Evolutionary conservation across 2,113 vertebrate species (phyloP), one percentile per base, ranked within the genome.

Genomic region (Clupea harengus): DNA sequence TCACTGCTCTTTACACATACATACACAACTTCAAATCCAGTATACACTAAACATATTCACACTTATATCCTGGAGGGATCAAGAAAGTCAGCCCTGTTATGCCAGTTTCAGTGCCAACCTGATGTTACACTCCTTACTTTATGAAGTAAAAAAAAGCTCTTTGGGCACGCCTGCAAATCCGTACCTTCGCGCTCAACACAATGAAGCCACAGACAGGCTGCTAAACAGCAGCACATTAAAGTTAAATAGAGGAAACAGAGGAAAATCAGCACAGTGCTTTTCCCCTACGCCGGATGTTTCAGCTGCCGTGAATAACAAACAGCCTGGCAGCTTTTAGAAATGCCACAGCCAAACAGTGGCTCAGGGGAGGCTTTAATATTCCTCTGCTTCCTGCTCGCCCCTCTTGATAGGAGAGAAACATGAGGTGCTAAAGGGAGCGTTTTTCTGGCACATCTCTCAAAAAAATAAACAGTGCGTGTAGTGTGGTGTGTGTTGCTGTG

Each of bases 171-270:
- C 45, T 85, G 81, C 32, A 81, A 84, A 57, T 81, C 86, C 49
- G 17, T 83, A 84, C 54, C 45, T 72, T 86, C 85, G 50, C 87
- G 86, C 88, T 91, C 89, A 85, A 82, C 45, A 54, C 45, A 84
- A n/a, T 39, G 82, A 49, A 85, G 85, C 85, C 39, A 67, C 78
- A 82, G 81, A 88, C 78, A 54, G 46, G 85, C 82, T 20, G 75
- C 60, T 9, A 39, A 72, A 85, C 82, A 85, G 83, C 57, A 57
- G 85, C 84, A 86, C 87, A 88, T 88, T 67, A 81, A 80, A 88
- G 49, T 84, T n/a, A 86, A 50, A 57, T 47, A 6, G 39, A 85
- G 49, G 44, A 86, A 83, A 89, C 85, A 81, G 81, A 47, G 81
- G 64, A 67, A 45, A 54, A 86, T 85, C 82, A 46, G 84, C 82